Conservation (phyloP, 1,140 invertebrate genomes). For the Charaxes varanes region DNA sequence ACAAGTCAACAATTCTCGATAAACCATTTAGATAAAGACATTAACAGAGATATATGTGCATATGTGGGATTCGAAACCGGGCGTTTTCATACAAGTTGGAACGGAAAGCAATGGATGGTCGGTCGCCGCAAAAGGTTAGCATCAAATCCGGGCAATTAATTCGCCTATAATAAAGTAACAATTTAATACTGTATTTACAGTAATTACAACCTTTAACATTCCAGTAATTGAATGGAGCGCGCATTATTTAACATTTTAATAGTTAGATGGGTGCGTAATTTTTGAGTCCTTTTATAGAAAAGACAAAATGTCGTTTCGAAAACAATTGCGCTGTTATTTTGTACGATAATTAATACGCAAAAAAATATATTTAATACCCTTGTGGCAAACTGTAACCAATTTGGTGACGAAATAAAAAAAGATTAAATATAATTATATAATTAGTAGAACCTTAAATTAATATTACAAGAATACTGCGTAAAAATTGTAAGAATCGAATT, state of each 20-base stretch:
- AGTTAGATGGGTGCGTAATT: too few species aligned
- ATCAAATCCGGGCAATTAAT: constrained; percentile 45
- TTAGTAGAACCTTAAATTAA: too few species aligned
- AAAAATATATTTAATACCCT: too few species aligned
- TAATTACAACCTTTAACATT: constrained; percentile 49
- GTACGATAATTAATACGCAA: too few species aligned
- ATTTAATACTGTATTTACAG: constrained; percentile 53
- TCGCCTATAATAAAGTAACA: constrained; percentile 51
- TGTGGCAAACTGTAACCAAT: too few species aligned
- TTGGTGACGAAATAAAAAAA: too few species aligned
- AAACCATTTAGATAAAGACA: constrained; percentile 40
- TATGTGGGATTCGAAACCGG: constrained; percentile 11
- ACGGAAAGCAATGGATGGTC: constrained; percentile 21
- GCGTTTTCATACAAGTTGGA: constrained; percentile 33
- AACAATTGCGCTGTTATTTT: too few species aligned
- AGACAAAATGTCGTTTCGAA: too few species aligned
- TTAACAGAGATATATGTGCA: constrained; percentile 25
- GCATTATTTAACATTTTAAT: constrained; percentile 21
- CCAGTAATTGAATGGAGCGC: constrained; percentile 39
- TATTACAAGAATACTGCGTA: too few species aligned
- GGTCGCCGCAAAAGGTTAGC: constrained; percentile 38
- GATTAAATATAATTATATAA: too few species aligned
- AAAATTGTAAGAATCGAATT: too few species aligned
- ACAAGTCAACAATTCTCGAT: background rate
- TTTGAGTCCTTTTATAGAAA: too few species aligned